Percentiles rank a stretch among this genome's conserved stretches.
Conservation (phyloP, 2,113 vertebrate species). For the Chaetorhynchus papuensis region DNA sequence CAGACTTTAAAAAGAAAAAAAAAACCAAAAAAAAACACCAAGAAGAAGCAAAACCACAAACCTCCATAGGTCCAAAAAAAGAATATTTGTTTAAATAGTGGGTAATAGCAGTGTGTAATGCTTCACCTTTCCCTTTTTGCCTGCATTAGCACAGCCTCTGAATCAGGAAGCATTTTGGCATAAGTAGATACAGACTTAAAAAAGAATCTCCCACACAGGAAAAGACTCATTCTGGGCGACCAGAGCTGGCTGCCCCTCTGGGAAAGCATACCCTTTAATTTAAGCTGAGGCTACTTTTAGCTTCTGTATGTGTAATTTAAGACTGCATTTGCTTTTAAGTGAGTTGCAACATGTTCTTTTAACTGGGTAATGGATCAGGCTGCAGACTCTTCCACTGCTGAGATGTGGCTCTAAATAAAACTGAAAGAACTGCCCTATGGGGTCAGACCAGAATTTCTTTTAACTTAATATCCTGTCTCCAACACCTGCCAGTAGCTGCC, state of each 20-base stretch:
- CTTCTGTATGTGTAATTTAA: constrained; percentile 29
- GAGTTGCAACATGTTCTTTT: constrained; percentile 45
- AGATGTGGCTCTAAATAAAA: constrained; percentile 39
- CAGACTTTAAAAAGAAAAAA: not conserved
- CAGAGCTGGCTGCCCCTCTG: not conserved
- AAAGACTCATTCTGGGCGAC: not conserved
- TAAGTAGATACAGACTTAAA: not conserved
- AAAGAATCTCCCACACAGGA: constrained; percentile 18
- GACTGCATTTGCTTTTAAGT: constrained; percentile 42
- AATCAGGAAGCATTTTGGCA: not conserved
- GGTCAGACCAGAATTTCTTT: not conserved
- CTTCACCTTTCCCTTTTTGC: not conserved
- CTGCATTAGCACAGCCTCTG: not conserved
- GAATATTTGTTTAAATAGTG: constrained; percentile 13
- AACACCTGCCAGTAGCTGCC: not conserved
- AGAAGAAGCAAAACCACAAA: not conserved
- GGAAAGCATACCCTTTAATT: constrained; percentile 38
- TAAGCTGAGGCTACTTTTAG: constrained; percentile 23
- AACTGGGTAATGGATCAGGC: constrained; percentile 2
- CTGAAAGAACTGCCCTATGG: constrained; percentile 18
- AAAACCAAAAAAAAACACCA: not conserved
- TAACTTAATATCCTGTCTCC: constrained; percentile 30
- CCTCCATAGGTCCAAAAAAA: not conserved
- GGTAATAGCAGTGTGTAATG: not conserved
- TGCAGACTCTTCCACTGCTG: not conserved